Evolutionary conservation across 2,888 invertebrate genomes (phyloP), one percentile per base, ranked within the genome.

Genomic region (Mayetiola destructor): DNA sequence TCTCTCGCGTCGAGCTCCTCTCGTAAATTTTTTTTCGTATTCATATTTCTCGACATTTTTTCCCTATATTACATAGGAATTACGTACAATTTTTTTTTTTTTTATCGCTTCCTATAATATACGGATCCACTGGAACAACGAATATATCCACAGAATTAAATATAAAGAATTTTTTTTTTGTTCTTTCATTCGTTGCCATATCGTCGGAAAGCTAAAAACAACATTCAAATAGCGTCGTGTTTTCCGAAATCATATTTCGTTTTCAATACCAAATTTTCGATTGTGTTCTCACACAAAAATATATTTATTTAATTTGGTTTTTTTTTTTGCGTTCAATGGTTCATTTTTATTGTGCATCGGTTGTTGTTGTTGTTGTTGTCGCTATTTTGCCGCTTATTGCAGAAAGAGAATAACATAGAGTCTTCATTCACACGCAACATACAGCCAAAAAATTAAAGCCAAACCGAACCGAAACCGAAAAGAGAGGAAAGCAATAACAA

Each of bases 61-160:
- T 27, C 23, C 18, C 48, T 48, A 48, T 48, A 48, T 27, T 27
- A 48, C 27, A 48, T 48, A 48, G 48, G 12, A 48, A 48, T 48
- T 48, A 27, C 48, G 48, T 48, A 48, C 27, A 48, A 6, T 39
- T 20, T 36, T 36, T 36, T 36, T 12, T 9, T 36, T 9, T 36
- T 36, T n/a, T n/a, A 3, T 39, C 39, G 39, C 5, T 21, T 40
- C n/a, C 21, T 40, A 12, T 40, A n/a, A n/a, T n/a, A n/a, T n/a
- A n/a, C n/a, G n/a, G n/a, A n/a, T n/a, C n/a, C 40, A 6, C 32
- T 6, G 8, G 32, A 6, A 9, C 6, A 32, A 32, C 10, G 32
- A 9, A 9, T 10, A 32, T 6, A 32, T 6, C 32, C 32, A 10
- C 6, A 32, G 10, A 32, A 32, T 9, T 9, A 32, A 32, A 32